Evolutionary conservation across 2,113 vertebrate genomes (phyloP).

Genomic region (Channa argus): DNA sequence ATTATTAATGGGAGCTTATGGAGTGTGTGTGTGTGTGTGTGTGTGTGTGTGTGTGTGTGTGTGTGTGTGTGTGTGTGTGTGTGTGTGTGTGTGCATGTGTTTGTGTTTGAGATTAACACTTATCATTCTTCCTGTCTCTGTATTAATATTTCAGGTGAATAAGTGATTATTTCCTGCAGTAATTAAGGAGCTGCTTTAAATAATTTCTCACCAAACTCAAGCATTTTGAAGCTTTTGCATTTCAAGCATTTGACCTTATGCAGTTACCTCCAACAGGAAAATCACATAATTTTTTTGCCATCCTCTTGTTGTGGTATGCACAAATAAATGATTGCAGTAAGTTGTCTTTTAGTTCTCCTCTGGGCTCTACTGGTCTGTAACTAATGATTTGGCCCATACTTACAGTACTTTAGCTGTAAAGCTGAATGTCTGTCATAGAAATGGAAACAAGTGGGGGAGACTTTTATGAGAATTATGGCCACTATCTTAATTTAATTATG

Average conservation of each 20-base stretch:
- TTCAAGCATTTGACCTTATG: background rate
- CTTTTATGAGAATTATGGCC: conserved; percentile 10
- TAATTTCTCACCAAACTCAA: conserved; percentile 9
- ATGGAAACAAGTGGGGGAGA: background rate
- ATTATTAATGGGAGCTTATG: conserved; percentile 77
- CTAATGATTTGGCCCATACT: conserved; percentile 54
- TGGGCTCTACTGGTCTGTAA: conserved; percentile 28
- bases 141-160: conserved; percentile 81
- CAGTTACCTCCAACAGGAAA: conserved; percentile 5
- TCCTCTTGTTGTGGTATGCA: background rate
- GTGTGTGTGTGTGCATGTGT: background rate
- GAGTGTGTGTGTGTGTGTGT: conserved; percentile 18
- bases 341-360: conserved; percentile 41
- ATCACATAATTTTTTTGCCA: background rate
- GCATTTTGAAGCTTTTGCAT: too few relatives aligned
- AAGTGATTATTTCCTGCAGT: conserved; percentile 70
- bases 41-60: conserved; percentile 4
- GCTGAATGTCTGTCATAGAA: conserved; percentile 22
- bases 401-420: conserved; percentile 18
- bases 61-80: conserved; percentile 30
- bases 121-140: conserved; percentile 68
- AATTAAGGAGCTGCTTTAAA: conserved; percentile 61
- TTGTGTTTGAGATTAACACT: conserved; percentile 72
- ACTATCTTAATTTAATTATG: background rate
- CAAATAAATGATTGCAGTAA: conserved; percentile 29